These are phyloP conservation scores for Epinotia brunnichana DNA, from an alignment of 2,888 invertebrate genomes.

Conservation along the genomic window DNA sequence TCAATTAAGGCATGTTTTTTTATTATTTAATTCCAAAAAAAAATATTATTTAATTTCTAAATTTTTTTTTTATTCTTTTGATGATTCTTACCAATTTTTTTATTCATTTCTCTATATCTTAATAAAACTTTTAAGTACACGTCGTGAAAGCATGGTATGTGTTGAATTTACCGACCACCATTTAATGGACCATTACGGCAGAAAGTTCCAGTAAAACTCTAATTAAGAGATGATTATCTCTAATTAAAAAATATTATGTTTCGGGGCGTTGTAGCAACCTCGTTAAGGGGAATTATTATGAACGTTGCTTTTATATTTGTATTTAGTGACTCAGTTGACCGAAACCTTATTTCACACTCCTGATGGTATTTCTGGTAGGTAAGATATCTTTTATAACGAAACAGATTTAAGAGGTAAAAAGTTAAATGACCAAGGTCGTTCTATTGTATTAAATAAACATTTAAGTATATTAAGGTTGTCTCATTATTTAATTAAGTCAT, in stretches of 20 bases:
- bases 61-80: no score
- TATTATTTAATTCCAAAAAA: no score
- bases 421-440: no score
- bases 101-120: background rate
- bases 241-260: conserved; percentile 41
- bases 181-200: conserved; percentile 31
- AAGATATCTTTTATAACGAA: background rate
- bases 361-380: no score
- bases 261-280: conserved; percentile 7
- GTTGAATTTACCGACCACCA: background rate
- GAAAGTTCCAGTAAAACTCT: conserved; percentile 24
- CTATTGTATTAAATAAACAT: no score
- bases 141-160: background rate
- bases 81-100: background rate
- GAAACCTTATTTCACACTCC: background rate
- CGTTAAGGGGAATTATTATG: conserved; percentile 20
- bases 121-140: background rate
- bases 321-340: background rate
- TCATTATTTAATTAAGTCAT: no score
- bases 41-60: no score
- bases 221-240: conserved; percentile 35
- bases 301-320: conserved; percentile 2
- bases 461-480: no score
- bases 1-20: no score
- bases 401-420: no score